Conservation (phyloP, 2,113 vertebrate genomes). For the Lepus americanus region DNA sequence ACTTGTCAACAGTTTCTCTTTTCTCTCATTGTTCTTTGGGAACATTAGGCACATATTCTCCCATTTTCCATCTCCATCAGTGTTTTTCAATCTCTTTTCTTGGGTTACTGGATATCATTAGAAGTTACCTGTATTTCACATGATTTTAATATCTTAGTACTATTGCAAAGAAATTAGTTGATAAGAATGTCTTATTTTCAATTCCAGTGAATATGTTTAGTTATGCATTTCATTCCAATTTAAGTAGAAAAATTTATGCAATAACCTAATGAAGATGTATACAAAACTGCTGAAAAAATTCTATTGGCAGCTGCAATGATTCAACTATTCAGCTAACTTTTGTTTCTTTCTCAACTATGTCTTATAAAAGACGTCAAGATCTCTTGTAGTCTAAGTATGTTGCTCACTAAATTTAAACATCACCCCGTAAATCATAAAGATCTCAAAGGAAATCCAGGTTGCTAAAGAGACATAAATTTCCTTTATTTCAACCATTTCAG, state of each 20-base stretch:
- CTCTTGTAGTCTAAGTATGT: background rate
- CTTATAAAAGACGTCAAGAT: background rate
- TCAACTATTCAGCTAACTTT: background rate
- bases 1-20: background rate
- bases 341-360: background rate
- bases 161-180: background rate
- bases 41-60: background rate
- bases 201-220: background rate
- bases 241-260: background rate
- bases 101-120: background rate
- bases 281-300: background rate
- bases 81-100: background rate
- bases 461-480: background rate
- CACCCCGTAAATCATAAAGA: background rate
- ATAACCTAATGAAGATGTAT: background rate
- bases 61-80: background rate
- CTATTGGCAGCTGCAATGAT: background rate
- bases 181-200: background rate
- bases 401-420: background rate
- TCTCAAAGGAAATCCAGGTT: constrained; percentile 34
- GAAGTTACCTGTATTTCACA: background rate
- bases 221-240: background rate
- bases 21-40: background rate
- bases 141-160: background rate
- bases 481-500: constrained; percentile 46